phyloP scores from a whole-genome alignment of 2,888 invertebrate genomes.

The Apamea epomidion region DNA sequence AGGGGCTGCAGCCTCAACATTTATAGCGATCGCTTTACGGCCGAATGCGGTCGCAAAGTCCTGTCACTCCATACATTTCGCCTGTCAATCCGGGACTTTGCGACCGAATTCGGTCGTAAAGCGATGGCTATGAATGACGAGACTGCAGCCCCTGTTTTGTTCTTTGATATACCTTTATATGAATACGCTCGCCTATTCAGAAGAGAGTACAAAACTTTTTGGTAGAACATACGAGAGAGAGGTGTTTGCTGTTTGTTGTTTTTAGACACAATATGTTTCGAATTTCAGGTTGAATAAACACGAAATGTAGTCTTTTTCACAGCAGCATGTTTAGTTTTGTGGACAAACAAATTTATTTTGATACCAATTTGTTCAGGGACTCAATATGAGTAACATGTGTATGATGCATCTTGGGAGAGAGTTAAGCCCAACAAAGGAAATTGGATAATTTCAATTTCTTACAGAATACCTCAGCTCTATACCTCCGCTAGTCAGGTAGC shows the following conservation, averaged over 20 bases:
- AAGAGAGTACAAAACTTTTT: background rate
- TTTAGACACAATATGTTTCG: background rate
- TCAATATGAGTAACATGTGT: background rate
- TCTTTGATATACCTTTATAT: constrained; percentile 4
- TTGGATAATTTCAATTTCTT: background rate
- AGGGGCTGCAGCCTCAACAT: too few species aligned
- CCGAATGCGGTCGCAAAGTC: too few species aligned
- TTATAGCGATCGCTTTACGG: too few species aligned
- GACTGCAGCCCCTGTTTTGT: too few species aligned
- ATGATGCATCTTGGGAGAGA: background rate
- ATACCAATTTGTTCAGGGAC: background rate
- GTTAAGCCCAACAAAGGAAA: background rate
- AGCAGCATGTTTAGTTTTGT: background rate
- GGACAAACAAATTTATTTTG: background rate
- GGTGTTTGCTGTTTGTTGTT: constrained; percentile 6
- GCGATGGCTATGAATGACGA: too few species aligned
- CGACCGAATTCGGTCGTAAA: too few species aligned
- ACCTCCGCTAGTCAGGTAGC: background rate
- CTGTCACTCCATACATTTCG: too few species aligned
- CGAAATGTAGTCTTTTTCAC: background rate
- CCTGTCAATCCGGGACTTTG: too few species aligned
- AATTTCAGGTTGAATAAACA: constrained; percentile 28
- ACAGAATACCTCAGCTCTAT: background rate
- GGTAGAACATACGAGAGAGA: background rate
- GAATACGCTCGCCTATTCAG: background rate